Evolutionary conservation across 1,140 invertebrate genomes (phyloP), one percentile per base, ranked within the genome.

Genomic region (Magallana angulata): DNA sequence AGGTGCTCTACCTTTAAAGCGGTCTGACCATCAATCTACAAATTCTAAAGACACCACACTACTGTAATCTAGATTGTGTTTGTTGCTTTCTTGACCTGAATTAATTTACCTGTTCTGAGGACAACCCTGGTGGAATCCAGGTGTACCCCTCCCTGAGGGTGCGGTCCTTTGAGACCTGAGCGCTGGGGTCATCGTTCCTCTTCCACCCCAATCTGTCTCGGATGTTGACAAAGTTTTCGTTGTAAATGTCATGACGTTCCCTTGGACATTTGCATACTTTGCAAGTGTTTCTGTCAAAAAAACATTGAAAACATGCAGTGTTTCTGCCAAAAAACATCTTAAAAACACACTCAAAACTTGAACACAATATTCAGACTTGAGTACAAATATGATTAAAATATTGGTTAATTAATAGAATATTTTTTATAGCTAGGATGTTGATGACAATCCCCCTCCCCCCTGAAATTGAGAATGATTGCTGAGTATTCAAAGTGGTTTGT

Each of bases 71-170:
- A 36, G 36, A 36, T 36, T 36, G 36, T 36, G 36, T 36, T 36
- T 36, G 36, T 4, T 36, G 36, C 36, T 36, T 36, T 36, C 36
- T 36, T 36, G 36, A 36, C 36, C 36, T 36, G 36, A 36, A 36
- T 36, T 36, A 36, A 36, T 84, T 85, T 85, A 94, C 94, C 93
- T 94, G 92, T 95, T 99, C 98, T 14, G 98, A 97, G 94, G 98
- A 96, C 3, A 99, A 96, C 82, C 98, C 98, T 6, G 97, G 97
- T 57, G 99, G 99, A 80, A 99, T 97, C 98, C 98, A 99, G 0
- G 98, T 98, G 95, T 99, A 99, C 93, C 99, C 98, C 93, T 99
- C 98, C n/a, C 86, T 85, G 62, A 94, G 89, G 9, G 92, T 93
- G 81, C 91, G 89, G 80, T 93, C 92, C 85, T 93, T 94, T 18